A percentile compares a stretch with the other conserved stretches of the same genome.
Conservation (phyloP, 2,797 vertebrate species). For the Chromobotia macracanthus region DNA sequence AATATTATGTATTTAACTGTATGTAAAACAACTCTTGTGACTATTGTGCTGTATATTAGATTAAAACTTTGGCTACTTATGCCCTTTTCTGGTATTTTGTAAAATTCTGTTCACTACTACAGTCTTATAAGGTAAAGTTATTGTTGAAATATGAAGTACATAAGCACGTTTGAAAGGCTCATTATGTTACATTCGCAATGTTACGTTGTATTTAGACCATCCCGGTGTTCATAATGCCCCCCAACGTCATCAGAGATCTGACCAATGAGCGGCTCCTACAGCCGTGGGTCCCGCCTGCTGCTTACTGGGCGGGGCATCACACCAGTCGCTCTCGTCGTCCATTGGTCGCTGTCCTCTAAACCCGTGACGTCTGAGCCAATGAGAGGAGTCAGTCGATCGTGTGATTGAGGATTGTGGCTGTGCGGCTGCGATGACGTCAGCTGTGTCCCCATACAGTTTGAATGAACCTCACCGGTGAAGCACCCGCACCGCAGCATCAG, state of each 20-base stretch:
- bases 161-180: too few species aligned
- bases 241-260: background rate
- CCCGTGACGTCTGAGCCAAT: constrained; percentile 75
- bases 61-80: too few species aligned
- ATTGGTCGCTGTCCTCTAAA: constrained; percentile 66
- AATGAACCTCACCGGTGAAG: too few species aligned
- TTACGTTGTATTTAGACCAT: background rate
- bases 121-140: too few species aligned
- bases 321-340: constrained; percentile 64
- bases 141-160: background rate
- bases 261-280: too few species aligned
- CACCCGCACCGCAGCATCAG: too few species aligned
- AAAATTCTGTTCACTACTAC: too few species aligned
- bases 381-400: constrained; percentile 71
- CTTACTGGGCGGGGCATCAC: constrained; percentile 75
- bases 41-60: too few species aligned
- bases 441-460: background rate
- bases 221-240: background rate
- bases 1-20: constrained; percentile 63
- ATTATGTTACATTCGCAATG: too few species aligned
- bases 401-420: constrained; percentile 48
- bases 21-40: constrained; percentile 65
- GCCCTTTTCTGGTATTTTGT: background rate
- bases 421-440: background rate
- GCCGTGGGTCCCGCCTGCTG: background rate